Evolutionary conservation across 2,888 invertebrate genomes (phyloP), one percentile per base, ranked within the genome.

Genomic region (Schizotus pectinicornis): DNA sequence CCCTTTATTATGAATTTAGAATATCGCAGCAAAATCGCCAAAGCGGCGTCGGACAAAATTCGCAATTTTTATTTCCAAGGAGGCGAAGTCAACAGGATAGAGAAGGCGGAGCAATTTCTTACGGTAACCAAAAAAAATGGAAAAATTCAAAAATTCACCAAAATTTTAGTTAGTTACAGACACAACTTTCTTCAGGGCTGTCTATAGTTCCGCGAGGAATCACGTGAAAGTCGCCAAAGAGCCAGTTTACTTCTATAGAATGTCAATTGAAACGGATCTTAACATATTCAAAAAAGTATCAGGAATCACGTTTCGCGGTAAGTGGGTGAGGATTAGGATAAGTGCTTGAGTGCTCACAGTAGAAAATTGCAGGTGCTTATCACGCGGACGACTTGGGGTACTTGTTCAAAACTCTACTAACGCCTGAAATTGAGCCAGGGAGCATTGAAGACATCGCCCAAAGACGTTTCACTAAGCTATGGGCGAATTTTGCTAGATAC

Each of bases 321-420:
- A 22, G 5, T 5, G 7, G 13, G 7, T 50, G 13, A 6, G 11
- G 33, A 14, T n/a, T 30, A 6, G 11, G 33, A 14, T n/a, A 6
- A 9, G 1, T 22, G 34, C 11, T 39, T n/a, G 6, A 7, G 42
- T 1, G 34, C 13, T n/a, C 9, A 45, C n/a, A 30, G 37, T 5
- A 22, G n/a, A n/a, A 36, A 38, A 13, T 50, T 37, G 31, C 33
- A 56, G 70, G 71, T 38, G 61, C 56, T 7, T 63, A 56, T 33
- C 71, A 71, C 41, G 63, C 63, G n/a, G 71, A 71, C 36, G 67
- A 69, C 12, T 31, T 70, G 8, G 67, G 67, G 14, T 71, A 71
- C 55, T 41, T 71, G 7, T 71, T 69, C 39, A 66, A 62, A 34
- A 61, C 52, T 22, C 55, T 60, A 9, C 13, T 58, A 7, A 48